Conservation (phyloP, 2,113 vertebrate genomes). For the Thalassarche chlororhynchos region DNA sequence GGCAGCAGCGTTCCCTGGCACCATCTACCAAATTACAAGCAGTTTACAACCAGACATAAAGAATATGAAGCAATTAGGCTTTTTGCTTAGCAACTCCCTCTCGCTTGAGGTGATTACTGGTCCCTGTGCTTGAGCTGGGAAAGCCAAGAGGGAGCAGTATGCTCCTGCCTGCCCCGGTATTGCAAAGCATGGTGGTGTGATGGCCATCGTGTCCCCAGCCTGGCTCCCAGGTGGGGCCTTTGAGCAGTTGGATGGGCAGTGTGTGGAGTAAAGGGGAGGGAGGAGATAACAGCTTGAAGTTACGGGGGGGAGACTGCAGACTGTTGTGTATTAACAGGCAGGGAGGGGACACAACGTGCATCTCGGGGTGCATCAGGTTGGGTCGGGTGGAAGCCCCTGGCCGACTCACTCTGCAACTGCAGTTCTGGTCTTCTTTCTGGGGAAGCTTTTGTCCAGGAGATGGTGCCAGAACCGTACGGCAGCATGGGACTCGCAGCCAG, state of each 20-base stretch:
- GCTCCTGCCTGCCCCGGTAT: neutral
- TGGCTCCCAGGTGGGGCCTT: neutral
- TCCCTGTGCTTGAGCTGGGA: neutral
- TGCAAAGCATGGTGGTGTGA: fast-evolving
- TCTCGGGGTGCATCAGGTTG: fast-evolving
- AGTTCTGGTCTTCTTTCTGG: neutral
- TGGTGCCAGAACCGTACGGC: slow-evolving; percentile 8
- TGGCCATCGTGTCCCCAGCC: neutral
- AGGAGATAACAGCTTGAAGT: neutral
- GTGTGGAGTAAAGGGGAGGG: neutral
- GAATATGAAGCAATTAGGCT: neutral
- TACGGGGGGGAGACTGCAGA: fast-evolving
- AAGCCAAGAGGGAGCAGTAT: neutral
- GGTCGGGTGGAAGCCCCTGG: fast-evolving
- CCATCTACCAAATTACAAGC: neutral
- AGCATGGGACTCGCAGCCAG: neutral
- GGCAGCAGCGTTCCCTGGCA: neutral
- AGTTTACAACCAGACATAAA: neutral
- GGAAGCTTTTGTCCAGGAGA: slow-evolving; percentile 30
- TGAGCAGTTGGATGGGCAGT: neutral
- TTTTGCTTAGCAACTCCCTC: neutral
- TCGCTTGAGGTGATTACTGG: fast-evolving
- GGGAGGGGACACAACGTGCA: fast-evolving
- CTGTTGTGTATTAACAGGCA: fast-evolving
- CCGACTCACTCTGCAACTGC: neutral